Conservation (phyloP, 2,113 vertebrate species). For the Cephalopholis sonnerati region DNA sequence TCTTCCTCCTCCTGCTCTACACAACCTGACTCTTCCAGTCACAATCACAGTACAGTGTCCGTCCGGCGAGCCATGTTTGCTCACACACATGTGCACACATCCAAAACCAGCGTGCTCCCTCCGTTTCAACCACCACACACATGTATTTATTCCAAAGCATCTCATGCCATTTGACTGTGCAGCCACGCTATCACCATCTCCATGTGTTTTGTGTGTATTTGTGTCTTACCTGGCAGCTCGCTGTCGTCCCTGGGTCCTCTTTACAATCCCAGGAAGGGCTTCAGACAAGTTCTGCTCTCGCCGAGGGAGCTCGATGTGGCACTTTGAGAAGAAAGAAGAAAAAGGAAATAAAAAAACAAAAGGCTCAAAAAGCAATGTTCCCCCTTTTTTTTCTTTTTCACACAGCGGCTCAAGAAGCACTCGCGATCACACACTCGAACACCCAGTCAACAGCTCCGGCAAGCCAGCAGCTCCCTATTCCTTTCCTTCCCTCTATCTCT, state of each 20-base stretch:
- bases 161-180: neutral
- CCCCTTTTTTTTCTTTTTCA: conserved; percentile 33
- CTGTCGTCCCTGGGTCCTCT: conserved; percentile 66
- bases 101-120: conserved; percentile 18
- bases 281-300: conserved; percentile 64
- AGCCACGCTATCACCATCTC: neutral
- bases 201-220: neutral
- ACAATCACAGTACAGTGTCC: conserved; percentile 47
- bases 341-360: conserved; percentile 42
- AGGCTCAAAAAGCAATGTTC: conserved; percentile 66
- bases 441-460: conserved; percentile 75
- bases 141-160: conserved; percentile 39
- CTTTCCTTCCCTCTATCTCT: conserved; percentile 44
- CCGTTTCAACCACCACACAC: neutral
- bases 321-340: conserved; percentile 51
- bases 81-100: conserved; percentile 4
- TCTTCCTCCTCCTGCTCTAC: conserved; percentile 14
- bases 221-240: conserved; percentile 78
- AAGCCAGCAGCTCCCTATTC: conserved; percentile 65
- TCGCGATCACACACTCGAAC: conserved; percentile 76
- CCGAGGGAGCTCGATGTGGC: conserved; percentile 56
- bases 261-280: conserved; percentile 75
- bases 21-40: conserved; percentile 46
- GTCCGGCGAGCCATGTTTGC: conserved; percentile 39
- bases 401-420: conserved; percentile 63